Evolutionary conservation across 1,140 invertebrate species (phyloP), one percentile per base, ranked within the genome.

Genomic region (Cylas formicarius): DNA sequence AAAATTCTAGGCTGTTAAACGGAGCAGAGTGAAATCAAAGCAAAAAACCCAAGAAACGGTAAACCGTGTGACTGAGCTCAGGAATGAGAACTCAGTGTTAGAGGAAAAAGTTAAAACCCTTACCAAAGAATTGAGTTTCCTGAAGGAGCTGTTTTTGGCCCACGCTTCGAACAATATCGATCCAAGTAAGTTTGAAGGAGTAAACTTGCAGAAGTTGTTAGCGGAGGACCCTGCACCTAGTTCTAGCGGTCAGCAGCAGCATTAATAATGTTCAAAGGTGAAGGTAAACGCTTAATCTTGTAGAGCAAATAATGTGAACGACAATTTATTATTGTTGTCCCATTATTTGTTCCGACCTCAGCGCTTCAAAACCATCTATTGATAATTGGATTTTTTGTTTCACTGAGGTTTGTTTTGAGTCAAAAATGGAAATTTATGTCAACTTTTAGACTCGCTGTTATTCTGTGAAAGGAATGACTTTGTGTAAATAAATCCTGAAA

Each of bases 101-200:
- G 81, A 90, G 65, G 82, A 87, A 54, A 90, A 89, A 69, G 84
- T 93, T 3, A 84, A 90, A 61, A 79, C 83, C 50, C 69, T 93
- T 5, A 81, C 80, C 16, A 86, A 89, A 63, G 88, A 93, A 65
- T 67, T 94, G 2, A 80, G 80, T 29, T 87, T 93, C 56, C 68
- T 93, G 1, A 91, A 90, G 66, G 83, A 89, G 59, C 69, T 93
- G n/a, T 90, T 92, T 55, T 64, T 87, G 31, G 82, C 82, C 14
- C 82, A 86, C 68, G 81, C 83, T 44, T 79, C 82, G 65, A 77
- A 74, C 50, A 60, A 51, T 48, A 50, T 51, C 1, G 56, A 61
- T 46, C 44, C 50, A 31, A 55, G 67, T 3, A 75, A 75, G 55
- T 71, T 73, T 56, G 65, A 70, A 16, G 67, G 64, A 2, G 59